These are phyloP conservation scores for Oophaga sylvatica DNA, from an alignment of 2,797 vertebrate genomes.

Conservation along the genomic window DNA sequence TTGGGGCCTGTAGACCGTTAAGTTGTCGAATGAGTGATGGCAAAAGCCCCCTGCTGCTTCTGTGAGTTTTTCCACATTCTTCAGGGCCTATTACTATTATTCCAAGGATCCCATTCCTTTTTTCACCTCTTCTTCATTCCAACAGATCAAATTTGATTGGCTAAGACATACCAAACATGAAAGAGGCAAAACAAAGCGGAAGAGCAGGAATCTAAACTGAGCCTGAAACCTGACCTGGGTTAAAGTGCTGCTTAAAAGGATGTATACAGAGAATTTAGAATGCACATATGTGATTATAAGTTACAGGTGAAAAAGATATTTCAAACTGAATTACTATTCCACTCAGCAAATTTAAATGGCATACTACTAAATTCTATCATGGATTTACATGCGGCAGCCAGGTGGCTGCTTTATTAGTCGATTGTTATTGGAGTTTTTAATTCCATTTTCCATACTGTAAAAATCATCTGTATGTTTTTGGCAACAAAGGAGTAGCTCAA, in stretches of 20 bases:
- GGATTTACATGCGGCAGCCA: not conserved
- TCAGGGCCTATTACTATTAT: constrained; percentile 41
- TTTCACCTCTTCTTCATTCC: constrained; percentile 40
- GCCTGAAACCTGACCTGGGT: constrained; percentile 7
- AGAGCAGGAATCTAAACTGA: constrained; percentile 17
- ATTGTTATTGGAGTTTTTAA: not conserved
- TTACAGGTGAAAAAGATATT: not conserved
- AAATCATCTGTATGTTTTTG: too few species aligned
- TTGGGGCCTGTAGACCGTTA: constrained; percentile 15
- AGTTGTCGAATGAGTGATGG: constrained; percentile 24
- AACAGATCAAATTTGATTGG: constrained; percentile 36
- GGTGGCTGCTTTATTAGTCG: not conserved
- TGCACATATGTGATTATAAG: not conserved
- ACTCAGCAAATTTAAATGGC: not conserved
- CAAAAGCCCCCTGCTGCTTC: constrained; percentile 42
- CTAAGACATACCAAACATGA: constrained; percentile 33
- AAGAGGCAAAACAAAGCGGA: constrained; percentile 20
- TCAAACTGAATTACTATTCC: not conserved
- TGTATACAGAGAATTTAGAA: not conserved
- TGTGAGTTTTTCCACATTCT: constrained; percentile 51
- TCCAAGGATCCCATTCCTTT: constrained; percentile 4
- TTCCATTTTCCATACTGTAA: too few species aligned
- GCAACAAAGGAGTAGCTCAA: too few species aligned
- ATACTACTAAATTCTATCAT: not conserved
- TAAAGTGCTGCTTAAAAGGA: not conserved